A percentile compares a stretch with the other conserved stretches of the same genome.
These are phyloP conservation scores for Paradoxurus hermaphroditus DNA, from an alignment of 2,113 vertebrate genomes.

Conservation along the genomic window DNA sequence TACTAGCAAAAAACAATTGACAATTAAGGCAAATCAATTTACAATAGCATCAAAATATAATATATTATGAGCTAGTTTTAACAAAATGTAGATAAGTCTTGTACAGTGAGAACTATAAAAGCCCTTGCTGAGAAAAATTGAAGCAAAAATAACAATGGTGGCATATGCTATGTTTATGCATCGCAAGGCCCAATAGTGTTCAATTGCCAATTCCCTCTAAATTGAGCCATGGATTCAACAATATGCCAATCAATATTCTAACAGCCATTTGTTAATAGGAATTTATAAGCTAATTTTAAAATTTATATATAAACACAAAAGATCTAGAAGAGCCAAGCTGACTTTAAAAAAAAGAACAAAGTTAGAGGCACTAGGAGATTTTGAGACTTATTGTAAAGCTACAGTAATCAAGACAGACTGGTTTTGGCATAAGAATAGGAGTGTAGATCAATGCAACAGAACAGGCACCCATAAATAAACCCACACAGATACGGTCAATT, in stretches of 20 bases:
- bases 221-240: background rate
- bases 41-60: background rate
- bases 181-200: background rate
- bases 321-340: background rate
- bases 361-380: background rate
- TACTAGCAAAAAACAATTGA: background rate
- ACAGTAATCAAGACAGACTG: background rate
- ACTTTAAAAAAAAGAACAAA: background rate
- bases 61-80: background rate
- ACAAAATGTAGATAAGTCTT: background rate
- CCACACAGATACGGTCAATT: background rate
- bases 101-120: background rate
- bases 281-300: slow-evolving; percentile 15
- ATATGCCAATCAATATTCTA: background rate
- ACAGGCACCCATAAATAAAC: background rate
- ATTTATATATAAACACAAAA: background rate
- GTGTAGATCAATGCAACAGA: background rate
- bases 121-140: background rate
- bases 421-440: background rate
- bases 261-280: background rate
- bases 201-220: background rate
- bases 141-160: background rate
- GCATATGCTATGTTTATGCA: background rate
- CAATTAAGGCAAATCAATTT: background rate
- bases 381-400: slow-evolving; percentile 13